phyloP scores from a whole-genome alignment of 2,888 invertebrate genomes.

The Lycophotia porphyrea region DNA sequence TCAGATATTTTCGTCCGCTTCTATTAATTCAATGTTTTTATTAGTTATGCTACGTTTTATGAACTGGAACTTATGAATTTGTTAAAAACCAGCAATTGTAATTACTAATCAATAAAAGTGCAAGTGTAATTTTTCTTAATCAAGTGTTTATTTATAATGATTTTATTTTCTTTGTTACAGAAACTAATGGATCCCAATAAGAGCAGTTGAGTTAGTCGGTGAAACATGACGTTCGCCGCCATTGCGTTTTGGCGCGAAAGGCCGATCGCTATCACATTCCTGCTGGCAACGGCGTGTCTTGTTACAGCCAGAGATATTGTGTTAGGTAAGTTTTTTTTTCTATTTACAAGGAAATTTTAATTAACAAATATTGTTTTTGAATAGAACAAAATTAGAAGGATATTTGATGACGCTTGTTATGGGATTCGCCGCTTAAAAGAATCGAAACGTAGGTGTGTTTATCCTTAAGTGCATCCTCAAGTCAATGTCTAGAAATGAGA shows the following conservation, averaged over 20 bases:
- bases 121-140: too few species aligned
- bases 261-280: constrained; percentile 81
- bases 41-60: not conserved
- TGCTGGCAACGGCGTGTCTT: constrained; percentile 78
- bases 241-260: constrained; percentile 87
- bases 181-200: constrained; percentile 87
- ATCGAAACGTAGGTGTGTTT: not conserved
- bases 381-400: not conserved
- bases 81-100: too few species aligned
- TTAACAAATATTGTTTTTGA: not conserved
- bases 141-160: constrained; percentile 3
- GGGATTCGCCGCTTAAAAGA: not conserved
- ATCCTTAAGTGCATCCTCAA: not conserved
- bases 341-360: not conserved
- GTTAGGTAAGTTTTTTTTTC: constrained; percentile 79
- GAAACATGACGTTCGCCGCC: constrained; percentile 84
- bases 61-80: not conserved
- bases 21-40: not conserved
- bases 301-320: constrained; percentile 84
- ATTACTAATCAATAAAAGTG: too few species aligned
- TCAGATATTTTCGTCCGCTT: not conserved
- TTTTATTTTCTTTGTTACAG: constrained; percentile 80
- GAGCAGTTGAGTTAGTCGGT: constrained; percentile 79
- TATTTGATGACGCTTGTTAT: not conserved
- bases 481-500: not conserved